Conservation (phyloP, 2,113 vertebrate genomes). For the Plecotus auritus region DNA sequence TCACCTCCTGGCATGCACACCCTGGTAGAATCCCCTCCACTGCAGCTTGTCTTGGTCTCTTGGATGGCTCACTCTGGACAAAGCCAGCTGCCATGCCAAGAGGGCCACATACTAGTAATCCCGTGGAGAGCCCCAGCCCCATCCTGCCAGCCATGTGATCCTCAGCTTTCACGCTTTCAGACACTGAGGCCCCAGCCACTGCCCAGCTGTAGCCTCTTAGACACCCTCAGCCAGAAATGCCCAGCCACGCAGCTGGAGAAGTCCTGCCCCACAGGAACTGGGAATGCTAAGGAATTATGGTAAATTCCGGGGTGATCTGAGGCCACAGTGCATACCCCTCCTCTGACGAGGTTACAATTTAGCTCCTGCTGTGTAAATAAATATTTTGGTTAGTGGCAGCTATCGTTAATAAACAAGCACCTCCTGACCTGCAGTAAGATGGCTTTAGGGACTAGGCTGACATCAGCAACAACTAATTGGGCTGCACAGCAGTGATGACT, state of each 20-base stretch:
- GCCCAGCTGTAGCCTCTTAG: neutral
- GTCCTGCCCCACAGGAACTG: neutral
- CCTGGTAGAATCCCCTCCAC: too few relatives aligned
- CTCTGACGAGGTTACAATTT: neutral
- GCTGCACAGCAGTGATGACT: accelerated
- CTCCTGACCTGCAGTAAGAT: neutral
- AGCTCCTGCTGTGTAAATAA: neutral
- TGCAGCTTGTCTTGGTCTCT: neutral
- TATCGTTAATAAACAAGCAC: neutral
- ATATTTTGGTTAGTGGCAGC: neutral
- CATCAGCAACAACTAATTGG: neutral
- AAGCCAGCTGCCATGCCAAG: neutral
- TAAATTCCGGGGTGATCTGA: neutral
- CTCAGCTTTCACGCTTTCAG: neutral
- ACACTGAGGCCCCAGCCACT: neutral
- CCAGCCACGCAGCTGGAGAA: neutral
- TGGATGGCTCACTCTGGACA: neutral
- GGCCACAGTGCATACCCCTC: neutral
- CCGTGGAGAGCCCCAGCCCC: neutral
- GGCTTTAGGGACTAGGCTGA: neutral
- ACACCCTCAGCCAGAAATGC: neutral
- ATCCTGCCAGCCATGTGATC: neutral
- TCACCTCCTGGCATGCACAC: neutral
- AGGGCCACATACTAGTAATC: neutral
- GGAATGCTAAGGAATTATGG: neutral